phyloP scores from a whole-genome alignment of 2,888 invertebrate species.

The Drosophila mayaguana region DNA sequence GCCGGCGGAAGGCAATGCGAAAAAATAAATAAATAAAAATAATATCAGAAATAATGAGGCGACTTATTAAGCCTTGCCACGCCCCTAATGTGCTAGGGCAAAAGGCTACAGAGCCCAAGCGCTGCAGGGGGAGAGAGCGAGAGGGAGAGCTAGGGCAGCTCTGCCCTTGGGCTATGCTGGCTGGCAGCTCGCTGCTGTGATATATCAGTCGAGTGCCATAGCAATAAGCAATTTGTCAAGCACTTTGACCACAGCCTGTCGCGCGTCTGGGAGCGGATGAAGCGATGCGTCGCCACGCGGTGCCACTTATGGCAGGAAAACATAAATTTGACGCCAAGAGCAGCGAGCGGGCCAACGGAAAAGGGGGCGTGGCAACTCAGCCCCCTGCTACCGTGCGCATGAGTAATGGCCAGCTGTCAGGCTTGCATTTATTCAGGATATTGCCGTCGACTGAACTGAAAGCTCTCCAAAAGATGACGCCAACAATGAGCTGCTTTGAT shows the following conservation, averaged over 20 bases:
- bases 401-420: conserved; percentile 71
- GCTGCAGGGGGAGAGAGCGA: no score
- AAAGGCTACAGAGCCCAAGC: background rate
- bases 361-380: background rate
- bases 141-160: background rate
- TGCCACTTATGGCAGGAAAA: conserved; percentile 79
- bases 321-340: conserved; percentile 77
- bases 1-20: background rate
- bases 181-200: conserved; percentile 27
- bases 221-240: conserved; percentile 83
- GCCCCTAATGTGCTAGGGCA: conserved; percentile 29
- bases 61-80: conserved; percentile 73
- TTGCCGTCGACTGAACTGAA: conserved; percentile 19
- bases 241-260: conserved; percentile 75
- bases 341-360: conserved; percentile 17
- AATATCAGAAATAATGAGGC: conserved; percentile 69
- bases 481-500: conserved; percentile 26
- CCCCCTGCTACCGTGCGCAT: conserved; percentile 38
- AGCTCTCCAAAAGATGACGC: conserved; percentile 9
- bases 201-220: conserved; percentile 65
- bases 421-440: conserved; percentile 24
- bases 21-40: background rate
- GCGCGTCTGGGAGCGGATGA: background rate
- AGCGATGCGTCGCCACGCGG: conserved; percentile 37
- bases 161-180: background rate